phyloP scores from a whole-genome alignment of 2,888 invertebrate species.

The Acanthococcus lagerstroemiae region DNA sequence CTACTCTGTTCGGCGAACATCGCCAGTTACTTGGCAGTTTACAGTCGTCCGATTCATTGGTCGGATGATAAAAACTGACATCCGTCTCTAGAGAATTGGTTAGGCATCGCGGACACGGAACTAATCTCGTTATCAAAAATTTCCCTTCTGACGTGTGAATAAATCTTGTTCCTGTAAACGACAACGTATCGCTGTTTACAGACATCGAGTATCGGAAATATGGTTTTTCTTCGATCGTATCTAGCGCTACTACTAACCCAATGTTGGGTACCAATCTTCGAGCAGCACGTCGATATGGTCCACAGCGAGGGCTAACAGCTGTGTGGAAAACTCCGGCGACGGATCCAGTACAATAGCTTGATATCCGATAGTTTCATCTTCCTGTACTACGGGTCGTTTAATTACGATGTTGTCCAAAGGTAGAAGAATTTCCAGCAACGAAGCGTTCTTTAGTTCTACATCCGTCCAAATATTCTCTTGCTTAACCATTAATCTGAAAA shows the following conservation, averaged over 20 bases:
- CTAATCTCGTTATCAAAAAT: conserved; percentile 82
- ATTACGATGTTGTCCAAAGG: conserved; percentile 58
- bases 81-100: conserved; percentile 43
- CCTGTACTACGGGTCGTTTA: conserved; percentile 44
- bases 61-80: background rate
- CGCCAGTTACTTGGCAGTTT: background rate
- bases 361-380: conserved; percentile 50
- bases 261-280: conserved; percentile 96
- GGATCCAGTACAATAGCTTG: conserved; percentile 66
- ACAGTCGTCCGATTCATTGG: background rate
- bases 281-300: conserved; percentile 92
- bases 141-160: conserved; percentile 95
- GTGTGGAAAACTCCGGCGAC: conserved; percentile 65
- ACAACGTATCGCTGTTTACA: too few species aligned
- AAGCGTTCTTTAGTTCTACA: conserved; percentile 65
- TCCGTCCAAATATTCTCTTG: conserved; percentile 80
- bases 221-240: background rate
- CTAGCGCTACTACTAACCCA: conserved; percentile 43
- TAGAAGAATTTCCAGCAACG: conserved; percentile 75
- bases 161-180: conserved; percentile 70
- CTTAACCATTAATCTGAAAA: conserved; percentile 47
- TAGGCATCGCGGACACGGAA: conserved; percentile 85
- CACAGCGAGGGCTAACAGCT: conserved; percentile 74
- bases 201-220: background rate
- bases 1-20: background rate